Conservation (phyloP, 2,888 invertebrate species). For the Heliothis peltigera region DNA sequence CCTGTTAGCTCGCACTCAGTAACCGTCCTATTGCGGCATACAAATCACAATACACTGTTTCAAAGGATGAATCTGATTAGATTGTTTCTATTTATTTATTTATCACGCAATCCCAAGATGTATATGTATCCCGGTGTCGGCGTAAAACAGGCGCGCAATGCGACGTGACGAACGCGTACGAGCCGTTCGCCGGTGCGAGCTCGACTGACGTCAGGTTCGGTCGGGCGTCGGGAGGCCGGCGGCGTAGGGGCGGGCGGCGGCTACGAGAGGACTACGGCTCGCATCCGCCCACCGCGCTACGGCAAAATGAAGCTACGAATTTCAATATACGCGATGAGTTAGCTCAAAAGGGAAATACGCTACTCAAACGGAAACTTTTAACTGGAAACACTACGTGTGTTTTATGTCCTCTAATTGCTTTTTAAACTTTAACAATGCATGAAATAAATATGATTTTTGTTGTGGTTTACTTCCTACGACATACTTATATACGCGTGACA, state of each 20-base stretch:
- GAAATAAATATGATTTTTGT: not conserved
- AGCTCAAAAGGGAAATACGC: constrained; percentile 67
- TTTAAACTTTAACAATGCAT: constrained; percentile 28
- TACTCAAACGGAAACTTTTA: constrained; percentile 61
- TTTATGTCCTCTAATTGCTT: constrained; percentile 26
- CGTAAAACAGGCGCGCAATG: constrained; percentile 59
- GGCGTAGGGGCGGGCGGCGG: constrained; percentile 71
- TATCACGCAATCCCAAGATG: constrained; percentile 57
- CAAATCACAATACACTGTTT: constrained; percentile 50
- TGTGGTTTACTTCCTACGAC: not conserved
- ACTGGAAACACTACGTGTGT: constrained; percentile 53
- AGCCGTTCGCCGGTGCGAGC: constrained; percentile 69
- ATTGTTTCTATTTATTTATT: constrained; percentile 60
- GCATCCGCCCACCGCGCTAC: constrained; percentile 84
- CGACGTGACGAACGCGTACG: constrained; percentile 63
- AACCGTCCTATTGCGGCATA: constrained; percentile 56
- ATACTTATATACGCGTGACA: not conserved
- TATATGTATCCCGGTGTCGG: constrained; percentile 68
- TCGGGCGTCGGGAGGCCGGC: constrained; percentile 66
- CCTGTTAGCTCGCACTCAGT: constrained; percentile 75
- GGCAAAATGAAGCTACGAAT: constrained; percentile 80
- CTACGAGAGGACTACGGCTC: constrained; percentile 79
- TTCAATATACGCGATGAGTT: constrained; percentile 70
- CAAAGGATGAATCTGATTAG: constrained; percentile 28
- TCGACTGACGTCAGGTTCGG: constrained; percentile 82